Percentiles rank a stretch among this genome's conserved stretches.
phyloP scores from a whole-genome alignment of 2,888 invertebrate genomes.

The Scaptomyza caliginosa region DNA sequence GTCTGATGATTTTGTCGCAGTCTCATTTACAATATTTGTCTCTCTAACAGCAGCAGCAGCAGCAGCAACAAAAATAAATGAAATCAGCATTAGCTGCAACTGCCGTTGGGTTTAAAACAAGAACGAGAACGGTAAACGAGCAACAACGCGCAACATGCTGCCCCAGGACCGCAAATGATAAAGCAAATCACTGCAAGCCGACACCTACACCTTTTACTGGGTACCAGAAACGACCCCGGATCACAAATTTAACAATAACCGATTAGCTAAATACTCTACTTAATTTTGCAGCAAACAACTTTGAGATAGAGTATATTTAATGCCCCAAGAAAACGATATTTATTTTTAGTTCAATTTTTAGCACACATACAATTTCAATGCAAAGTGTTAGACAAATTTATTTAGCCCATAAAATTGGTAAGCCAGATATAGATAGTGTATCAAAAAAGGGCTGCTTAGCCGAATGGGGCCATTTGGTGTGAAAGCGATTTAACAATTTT shows the following conservation, averaged over 20 bases:
- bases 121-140: conserved; percentile 22
- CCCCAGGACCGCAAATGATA: conserved; percentile 62
- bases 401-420: neutral
- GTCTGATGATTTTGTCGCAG: conserved; percentile 72
- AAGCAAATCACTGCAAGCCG: conserved; percentile 51
- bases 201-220: conserved; percentile 3
- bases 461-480: conserved; percentile 43
- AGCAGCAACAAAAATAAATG: conserved; percentile 41
- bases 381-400: neutral
- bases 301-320: no score
- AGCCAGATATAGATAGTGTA: neutral
- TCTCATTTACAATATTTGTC: conserved; percentile 76
- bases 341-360: no score
- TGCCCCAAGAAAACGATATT: no score
- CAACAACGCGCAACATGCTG: conserved; percentile 38
- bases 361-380: neutral
- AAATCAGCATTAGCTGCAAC: conserved; percentile 68
- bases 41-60: conserved; percentile 26
- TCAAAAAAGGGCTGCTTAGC: conserved; percentile 29
- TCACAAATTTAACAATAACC: neutral
- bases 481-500: conserved; percentile 71
- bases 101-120: conserved; percentile 25
- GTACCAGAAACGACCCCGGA: neutral
- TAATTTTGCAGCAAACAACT: neutral
- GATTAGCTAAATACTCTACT: neutral